These are phyloP conservation scores for Apantesis nais DNA, from an alignment of 2,888 invertebrate genomes.

Conservation along the genomic window DNA sequence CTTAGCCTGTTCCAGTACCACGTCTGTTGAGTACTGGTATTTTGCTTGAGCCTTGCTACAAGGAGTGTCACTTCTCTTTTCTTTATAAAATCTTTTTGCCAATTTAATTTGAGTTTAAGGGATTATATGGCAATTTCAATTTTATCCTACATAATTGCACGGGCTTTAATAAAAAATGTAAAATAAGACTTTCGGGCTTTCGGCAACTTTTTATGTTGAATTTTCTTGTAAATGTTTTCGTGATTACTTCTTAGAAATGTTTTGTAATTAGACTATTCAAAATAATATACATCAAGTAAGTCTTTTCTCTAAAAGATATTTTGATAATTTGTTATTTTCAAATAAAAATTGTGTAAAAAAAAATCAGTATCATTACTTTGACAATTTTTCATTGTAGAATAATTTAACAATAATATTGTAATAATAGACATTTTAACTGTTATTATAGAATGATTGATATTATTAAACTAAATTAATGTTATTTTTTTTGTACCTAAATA, in stretches of 20 bases:
- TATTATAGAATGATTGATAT: not conserved
- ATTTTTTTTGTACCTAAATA: slow-evolving; percentile 22
- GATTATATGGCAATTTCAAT: slow-evolving; percentile 50
- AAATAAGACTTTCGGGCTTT: slow-evolving; percentile 28
- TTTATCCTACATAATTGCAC: slow-evolving; percentile 42
- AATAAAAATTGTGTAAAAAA: not conserved
- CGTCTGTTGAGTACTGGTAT: not conserved
- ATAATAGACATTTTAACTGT: not conserved
- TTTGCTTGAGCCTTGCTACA: slow-evolving; percentile 18
- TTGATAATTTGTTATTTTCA: not conserved
- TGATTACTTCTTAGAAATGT: not conserved
- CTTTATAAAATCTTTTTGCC: slow-evolving; percentile 41
- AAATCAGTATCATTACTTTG: not conserved
- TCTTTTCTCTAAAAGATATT: not conserved
- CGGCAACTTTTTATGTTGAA: slow-evolving; percentile 18
- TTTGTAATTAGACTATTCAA: not conserved
- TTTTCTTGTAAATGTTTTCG: slow-evolving; percentile 12
- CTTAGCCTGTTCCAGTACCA: not conserved
- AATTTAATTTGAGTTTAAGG: slow-evolving; percentile 49
- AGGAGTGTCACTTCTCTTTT: slow-evolving; percentile 26
- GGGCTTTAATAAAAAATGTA: slow-evolving; percentile 28
- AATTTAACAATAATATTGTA: not conserved
- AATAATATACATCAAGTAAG: not conserved
- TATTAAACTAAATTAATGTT: slow-evolving; percentile 18
- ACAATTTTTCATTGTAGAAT: not conserved